A percentile compares a stretch with the other conserved stretches of the same genome.
These are phyloP conservation scores for Genyomyrus donnyi DNA, from an alignment of 2,113 vertebrate species.

Conservation along the genomic window DNA sequence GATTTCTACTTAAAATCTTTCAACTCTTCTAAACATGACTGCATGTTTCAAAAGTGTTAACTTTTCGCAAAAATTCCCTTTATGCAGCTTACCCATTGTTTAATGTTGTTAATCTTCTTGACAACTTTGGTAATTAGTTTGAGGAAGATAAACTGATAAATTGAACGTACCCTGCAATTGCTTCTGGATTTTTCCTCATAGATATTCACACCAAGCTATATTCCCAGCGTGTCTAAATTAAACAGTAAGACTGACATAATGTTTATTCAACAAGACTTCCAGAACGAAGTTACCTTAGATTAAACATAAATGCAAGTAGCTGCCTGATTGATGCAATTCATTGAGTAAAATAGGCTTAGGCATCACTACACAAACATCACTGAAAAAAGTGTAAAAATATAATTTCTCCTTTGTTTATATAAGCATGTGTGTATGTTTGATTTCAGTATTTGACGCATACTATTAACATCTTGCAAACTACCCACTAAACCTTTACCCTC, in stretches of 20 bases:
- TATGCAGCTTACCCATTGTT: constrained; percentile 53
- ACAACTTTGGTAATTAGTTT: constrained; percentile 67
- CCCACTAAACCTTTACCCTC: background rate
- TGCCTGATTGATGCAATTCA: constrained; percentile 53
- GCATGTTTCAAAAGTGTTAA: background rate
- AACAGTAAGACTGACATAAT: constrained; percentile 40
- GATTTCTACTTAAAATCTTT: background rate
- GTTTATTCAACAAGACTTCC: constrained; percentile 63
- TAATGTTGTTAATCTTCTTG: constrained; percentile 68
- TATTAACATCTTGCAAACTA: background rate
- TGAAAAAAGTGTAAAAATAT: constrained; percentile 21
- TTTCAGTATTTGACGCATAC: background rate
- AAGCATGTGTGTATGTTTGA: background rate
- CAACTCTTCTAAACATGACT: background rate
- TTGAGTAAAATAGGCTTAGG: constrained; percentile 55
- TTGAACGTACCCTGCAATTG: constrained; percentile 67
- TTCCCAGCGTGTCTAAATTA: constrained; percentile 24
- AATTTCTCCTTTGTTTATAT: background rate
- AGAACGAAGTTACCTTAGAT: constrained; percentile 64
- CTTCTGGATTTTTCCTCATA: constrained; percentile 68
- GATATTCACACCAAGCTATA: constrained; percentile 61
- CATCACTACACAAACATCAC: constrained; percentile 47
- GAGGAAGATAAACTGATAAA: constrained; percentile 69
- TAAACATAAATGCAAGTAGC: constrained; percentile 67
- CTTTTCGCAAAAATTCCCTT: constrained; percentile 51